Base-by-base conservation (phyloP, 92 coral and sea anemone species). In the Siderastrea radians region DNA sequence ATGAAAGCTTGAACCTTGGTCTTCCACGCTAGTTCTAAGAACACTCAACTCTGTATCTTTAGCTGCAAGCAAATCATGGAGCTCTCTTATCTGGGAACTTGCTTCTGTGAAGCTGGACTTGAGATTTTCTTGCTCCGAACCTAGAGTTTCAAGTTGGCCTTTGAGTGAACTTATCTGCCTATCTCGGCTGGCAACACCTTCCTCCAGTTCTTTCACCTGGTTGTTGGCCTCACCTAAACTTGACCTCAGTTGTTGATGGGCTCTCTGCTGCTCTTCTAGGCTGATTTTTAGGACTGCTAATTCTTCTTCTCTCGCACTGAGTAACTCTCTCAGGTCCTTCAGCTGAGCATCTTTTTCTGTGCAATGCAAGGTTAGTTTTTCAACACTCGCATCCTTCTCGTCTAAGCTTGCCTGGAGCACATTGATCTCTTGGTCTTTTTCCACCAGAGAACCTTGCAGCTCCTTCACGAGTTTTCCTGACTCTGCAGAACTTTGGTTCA, bases 1-100 rank as follows among this genome's bases (percentile, higher is more conserved):
- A 26, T 80, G 78, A 17, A 90, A 66, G 64, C 74, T 93, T 3
- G 93, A 87, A n/a, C 85, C 91, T 74, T 85, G 90, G 60, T 96
- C 92, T 67, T 91, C 86, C 48, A 90, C 86, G 69, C 95, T 86
- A 19, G 76, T 10, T 80, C 81, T 79, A 11, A 85, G 80, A 6
- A 78, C 89, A 12, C 51, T 77, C 53, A 76, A 55, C 60, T 85
- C 89, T 45, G 65, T 68, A 82, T 89, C 87, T 72, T 70, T 77
- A 49, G 88, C 65, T 26, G 94, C 83, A 66, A 84, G 81, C 72
- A 74, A 16, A 52, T 84, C 80, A 49, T 84, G 81, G 5, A 74
- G 52, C 43, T 84, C 87, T 52, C 44, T 84, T 66, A 74, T 73
- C 47, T 84, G 87, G 19, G 81, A 84, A 49, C 87, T 64, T 3